phyloP scores from a whole-genome alignment of 2,888 invertebrate species.

The Agrochola circellaris region DNA sequence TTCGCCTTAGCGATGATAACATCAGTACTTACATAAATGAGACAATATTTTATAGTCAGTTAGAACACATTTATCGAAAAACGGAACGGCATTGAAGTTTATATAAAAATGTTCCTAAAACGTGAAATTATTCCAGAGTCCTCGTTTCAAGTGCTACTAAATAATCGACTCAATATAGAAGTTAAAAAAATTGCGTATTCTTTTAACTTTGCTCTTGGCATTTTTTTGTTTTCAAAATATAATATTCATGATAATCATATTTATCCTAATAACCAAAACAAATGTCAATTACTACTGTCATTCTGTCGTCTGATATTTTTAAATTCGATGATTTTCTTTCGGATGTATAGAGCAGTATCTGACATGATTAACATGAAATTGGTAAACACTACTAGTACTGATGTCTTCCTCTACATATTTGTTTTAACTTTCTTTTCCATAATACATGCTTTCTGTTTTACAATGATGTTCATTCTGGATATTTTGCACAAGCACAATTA shows the following conservation, averaged over 20 bases:
- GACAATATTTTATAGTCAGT: not conserved
- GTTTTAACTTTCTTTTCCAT: not conserved
- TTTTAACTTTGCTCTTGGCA: constrained; percentile 6
- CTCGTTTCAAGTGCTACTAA: constrained; percentile 6
- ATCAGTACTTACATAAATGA: not conserved
- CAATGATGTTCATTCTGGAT: constrained; percentile 24
- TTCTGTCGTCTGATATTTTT: constrained; percentile 6
- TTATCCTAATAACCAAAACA: constrained; percentile 18
- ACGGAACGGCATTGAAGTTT: not conserved
- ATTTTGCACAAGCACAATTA: constrained; percentile 20
- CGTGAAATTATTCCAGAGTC: not conserved
- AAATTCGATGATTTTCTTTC: not conserved
- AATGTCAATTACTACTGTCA: constrained; percentile 12
- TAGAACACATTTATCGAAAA: not conserved
- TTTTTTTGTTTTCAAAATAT: constrained; percentile 33
- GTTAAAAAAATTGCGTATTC: constrained; percentile 14
- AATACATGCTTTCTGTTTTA: not conserved
- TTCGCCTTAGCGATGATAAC: constrained; percentile 5
- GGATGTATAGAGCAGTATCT: not conserved
- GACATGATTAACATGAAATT: not conserved
- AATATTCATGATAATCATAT: constrained; percentile 37
- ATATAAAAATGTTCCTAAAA: not conserved
- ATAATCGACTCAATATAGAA: constrained; percentile 25
- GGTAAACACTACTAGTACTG: not conserved
- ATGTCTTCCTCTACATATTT: not conserved